phyloP scores from a whole-genome alignment of 2,113 vertebrate genomes.

The Pavo muticus region DNA sequence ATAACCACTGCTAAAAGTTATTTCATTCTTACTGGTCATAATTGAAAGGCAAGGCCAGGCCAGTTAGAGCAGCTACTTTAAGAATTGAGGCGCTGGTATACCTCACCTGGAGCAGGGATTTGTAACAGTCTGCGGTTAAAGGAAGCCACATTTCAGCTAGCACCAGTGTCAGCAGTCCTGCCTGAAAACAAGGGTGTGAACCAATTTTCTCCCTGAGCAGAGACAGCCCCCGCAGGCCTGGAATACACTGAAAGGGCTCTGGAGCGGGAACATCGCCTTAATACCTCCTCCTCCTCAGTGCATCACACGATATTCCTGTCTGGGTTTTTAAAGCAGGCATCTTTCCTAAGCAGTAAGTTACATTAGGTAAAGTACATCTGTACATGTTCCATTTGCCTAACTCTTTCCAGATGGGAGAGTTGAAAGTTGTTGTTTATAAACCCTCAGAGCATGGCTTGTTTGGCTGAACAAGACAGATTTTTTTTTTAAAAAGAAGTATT shows the following conservation, averaged over 20 bases:
- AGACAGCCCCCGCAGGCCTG: slow-evolving; percentile 11
- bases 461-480: neutral
- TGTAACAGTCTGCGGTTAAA: neutral
- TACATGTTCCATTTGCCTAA: fast-evolving
- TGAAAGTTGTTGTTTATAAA: neutral
- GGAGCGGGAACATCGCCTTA: neutral
- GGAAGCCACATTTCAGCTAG: neutral
- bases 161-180: neutral
- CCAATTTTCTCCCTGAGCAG: neutral
- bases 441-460: neutral
- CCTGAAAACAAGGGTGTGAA: neutral
- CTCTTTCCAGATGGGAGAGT: neutral
- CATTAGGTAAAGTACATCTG: neutral
- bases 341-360: neutral
- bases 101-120: neutral
- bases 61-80: neutral
- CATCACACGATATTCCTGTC: neutral
- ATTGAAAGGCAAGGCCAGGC: neutral
- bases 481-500: neutral
- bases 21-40: neutral
- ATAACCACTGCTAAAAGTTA: fast-evolving
- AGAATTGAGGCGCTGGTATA: neutral
- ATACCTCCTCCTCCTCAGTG: neutral
- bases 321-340: neutral
- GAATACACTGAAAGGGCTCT: neutral